Evolutionary conservation across 2,888 invertebrate species (phyloP).

Genomic region (Andrena fulva): DNA sequence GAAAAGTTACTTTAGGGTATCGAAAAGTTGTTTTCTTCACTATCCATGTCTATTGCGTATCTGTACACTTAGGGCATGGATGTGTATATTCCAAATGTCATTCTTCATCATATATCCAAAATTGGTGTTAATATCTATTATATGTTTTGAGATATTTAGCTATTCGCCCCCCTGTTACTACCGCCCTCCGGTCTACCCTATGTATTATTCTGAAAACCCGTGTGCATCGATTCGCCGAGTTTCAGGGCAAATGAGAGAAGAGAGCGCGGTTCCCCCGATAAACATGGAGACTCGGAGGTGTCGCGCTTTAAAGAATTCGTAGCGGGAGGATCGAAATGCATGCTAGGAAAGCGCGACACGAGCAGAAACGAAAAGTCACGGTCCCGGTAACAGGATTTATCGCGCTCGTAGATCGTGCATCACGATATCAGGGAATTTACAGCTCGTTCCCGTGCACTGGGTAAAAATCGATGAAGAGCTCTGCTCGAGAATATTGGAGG

Average conservation of each 20-base stretch:
- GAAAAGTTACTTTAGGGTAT: no score
- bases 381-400: constrained; percentile 68
- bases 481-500: constrained; percentile 55
- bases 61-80: no score
- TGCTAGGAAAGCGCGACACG: constrained; percentile 60
- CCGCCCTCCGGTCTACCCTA: no score
- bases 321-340: constrained; percentile 52
- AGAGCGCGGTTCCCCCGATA: constrained; percentile 7
- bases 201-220: background rate
- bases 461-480: constrained; percentile 65
- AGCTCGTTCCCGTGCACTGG: constrained; percentile 60
- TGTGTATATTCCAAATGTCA: no score
- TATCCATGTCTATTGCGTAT: no score
- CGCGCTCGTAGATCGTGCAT: constrained; percentile 71
- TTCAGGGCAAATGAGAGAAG: constrained; percentile 20
- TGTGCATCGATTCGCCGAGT: background rate
- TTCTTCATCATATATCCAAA: no score
- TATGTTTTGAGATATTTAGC: no score
- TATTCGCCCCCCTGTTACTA: no score
- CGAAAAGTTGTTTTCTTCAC: no score
- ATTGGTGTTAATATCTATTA: no score
- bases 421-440: constrained; percentile 71
- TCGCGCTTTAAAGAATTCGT: constrained; percentile 33
- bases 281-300: constrained; percentile 34
- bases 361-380: constrained; percentile 68